phyloP scores from a whole-genome alignment of 2,797 vertebrate species.

The Sebastolobus altivelis region DNA sequence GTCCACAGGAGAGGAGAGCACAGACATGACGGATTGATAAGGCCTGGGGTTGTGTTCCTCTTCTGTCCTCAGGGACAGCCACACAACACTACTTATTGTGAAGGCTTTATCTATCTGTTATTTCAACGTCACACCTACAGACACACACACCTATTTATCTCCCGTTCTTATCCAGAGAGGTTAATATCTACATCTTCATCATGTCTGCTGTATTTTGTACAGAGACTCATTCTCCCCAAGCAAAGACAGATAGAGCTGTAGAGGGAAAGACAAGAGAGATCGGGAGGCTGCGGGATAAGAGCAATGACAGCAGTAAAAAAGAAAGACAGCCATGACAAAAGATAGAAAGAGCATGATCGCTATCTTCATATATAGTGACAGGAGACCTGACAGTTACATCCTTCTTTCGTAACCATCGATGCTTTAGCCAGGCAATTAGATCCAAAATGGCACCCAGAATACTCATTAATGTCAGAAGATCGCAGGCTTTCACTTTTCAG shows the following conservation, averaged over 20 bases:
- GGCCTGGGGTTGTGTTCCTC: conserved; percentile 38
- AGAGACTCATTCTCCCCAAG: conserved; percentile 13
- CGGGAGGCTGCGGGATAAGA: conserved; percentile 35
- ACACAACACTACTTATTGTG: conserved; percentile 37
- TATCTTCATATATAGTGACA: conserved; percentile 29
- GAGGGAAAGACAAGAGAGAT: conserved; percentile 32
- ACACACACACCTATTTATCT: conserved; percentile 58
- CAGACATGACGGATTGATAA: conserved; percentile 59
- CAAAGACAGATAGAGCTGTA: conserved; percentile 44
- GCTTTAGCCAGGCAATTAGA: conserved; percentile 38
- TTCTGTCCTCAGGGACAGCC: conserved; percentile 40
- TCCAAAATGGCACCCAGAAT: conserved; percentile 27
- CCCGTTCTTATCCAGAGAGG: conserved; percentile 52
- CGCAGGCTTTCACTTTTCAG: not conserved
- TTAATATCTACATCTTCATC: conserved; percentile 65
- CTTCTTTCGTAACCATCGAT: conserved; percentile 22
- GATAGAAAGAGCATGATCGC: conserved; percentile 18
- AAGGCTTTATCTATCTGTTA: conserved; percentile 58
- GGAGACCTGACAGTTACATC: conserved; percentile 29
- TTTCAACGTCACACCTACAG: conserved; percentile 35
- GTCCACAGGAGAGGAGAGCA: conserved; percentile 40
- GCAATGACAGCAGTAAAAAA: conserved; percentile 25
- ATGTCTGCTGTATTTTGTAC: conserved; percentile 43
- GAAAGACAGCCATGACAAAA: conserved; percentile 5
- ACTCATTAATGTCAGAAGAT: conserved; percentile 11